Percentiles rank a stretch among this genome's conserved stretches.
These are phyloP conservation scores for Mormoops blainvillei DNA, from an alignment of 2,113 vertebrate species.

Conservation along the genomic window DNA sequence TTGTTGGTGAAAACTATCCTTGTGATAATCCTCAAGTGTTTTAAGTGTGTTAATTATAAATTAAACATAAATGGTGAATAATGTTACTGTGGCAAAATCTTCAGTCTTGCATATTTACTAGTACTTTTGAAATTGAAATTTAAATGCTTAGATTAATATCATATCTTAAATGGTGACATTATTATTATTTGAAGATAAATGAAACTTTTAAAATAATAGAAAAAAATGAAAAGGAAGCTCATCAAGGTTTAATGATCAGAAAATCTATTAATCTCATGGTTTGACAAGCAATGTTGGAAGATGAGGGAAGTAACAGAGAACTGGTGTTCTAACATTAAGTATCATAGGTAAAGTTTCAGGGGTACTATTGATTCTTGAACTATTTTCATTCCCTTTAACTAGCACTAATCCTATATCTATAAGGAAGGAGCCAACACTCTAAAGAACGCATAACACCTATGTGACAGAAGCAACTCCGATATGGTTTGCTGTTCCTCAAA, in stretches of 20 bases:
- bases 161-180: not conserved
- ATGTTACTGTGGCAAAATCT: not conserved
- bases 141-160: not conserved
- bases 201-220: not conserved
- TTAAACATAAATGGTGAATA: not conserved
- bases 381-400: not conserved
- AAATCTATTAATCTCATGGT: not conserved
- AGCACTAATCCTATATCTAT: not conserved
- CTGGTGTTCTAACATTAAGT: rapidly evolving
- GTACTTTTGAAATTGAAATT: not conserved
- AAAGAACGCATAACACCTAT: not conserved
- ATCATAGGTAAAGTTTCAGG: not conserved
- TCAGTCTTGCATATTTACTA: not conserved
- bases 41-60: not conserved
- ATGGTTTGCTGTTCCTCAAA: not conserved
- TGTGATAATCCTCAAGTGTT: not conserved
- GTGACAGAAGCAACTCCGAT: not conserved
- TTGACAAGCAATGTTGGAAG: not conserved
- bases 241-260: rapidly evolving
- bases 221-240: not conserved
- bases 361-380: not conserved
- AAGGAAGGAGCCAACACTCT: rapidly evolving
- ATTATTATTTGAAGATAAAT: not conserved
- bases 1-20: not conserved
- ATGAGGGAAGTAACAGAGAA: rapidly evolving